Base-by-base conservation (phyloP, 1,140 invertebrate genomes). In the Drosophila prosaltans region DNA sequence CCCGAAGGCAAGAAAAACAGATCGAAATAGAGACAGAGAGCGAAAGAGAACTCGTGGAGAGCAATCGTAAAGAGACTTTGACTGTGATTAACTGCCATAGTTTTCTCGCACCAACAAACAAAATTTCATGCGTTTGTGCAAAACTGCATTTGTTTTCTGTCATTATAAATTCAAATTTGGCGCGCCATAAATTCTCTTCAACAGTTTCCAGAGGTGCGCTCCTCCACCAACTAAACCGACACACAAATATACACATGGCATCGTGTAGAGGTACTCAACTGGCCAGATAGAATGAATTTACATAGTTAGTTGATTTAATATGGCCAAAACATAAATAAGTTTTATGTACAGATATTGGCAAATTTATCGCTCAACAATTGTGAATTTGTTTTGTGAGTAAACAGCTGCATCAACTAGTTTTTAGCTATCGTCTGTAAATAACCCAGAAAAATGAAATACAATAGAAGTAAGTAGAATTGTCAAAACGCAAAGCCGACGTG, bases 151-250 rank as follows among this genome's bases (percentile, higher is more conserved):
- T 86, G 82, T 88, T 86, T 80, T 77, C 72, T 80, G 82, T 86
- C 82, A 86, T 86, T 86, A 86, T 86, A 86, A 88, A 86, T 86
- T 86, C 80, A 88, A 88, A 86, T 88, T 83, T 86, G 80, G 76
- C 80, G 59, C 69, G 51, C 84, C 68, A 89, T 86, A 86, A 88
- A 88, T 86, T 80, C 66, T 59, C 16, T 62, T 65, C 63, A 76
- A 73, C 76, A 85, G 62, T 70, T 72, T 58, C 71, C 82, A 76
- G 82, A 68, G 78, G 63, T 77, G 69, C 65, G 57, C 66, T 69
- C 64, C 55, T 39, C 11, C 39, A 71, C 72, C 67, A 61, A 69
- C 69, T 55, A 65, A 51, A 70, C 65, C 65, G 69, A 9, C 58
- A 28, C 65, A 69, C 68, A 65, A 55, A 45, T 21, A 41, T 48